Base-by-base conservation (phyloP, 2,888 invertebrate species). In the Tricholauxania praeusta region DNA sequence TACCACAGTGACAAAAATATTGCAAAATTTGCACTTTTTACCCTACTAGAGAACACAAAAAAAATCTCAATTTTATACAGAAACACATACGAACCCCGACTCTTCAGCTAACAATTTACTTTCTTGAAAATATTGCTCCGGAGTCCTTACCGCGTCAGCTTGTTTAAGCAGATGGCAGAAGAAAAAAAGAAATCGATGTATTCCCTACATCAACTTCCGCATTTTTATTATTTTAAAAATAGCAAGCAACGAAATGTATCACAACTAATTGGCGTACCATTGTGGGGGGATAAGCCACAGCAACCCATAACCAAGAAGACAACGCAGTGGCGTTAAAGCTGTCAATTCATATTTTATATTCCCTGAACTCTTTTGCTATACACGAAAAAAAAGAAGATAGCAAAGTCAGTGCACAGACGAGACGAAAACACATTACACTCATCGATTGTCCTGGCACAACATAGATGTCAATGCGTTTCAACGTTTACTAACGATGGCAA, bases 301-400 rank as follows among this genome's bases (percentile, higher is more conserved):
- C 70, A n/a, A 48, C 49, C 59, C 57, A 5, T 49, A 73, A 60
- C 14, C 53, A 49, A 19, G 76, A 66, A 75, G 75, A 72, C 76
- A 28, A 60, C 59, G 19, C 53, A 32, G 53, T 77, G 78, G 80
- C 82, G 79, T 78, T 79, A 80, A 80, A 82, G 78, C 83, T 84
- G 84, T 85, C 85, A 85, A 83, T 85, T 85, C 84, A 83, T 84
- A 84, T 84, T 84, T 84, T 78, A 63, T 53, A 49, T 51, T 51
- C 22, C 17, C 15, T 47, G 48, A 4, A 32, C 19, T 32, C 47
- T 17, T 62, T 10, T n/a, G 47, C 47, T n/a, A 3, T 3, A n/a
- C 12, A 48, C 17, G 8, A 19, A 4, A 19, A n/a, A 14, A 22
- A 19, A 17, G n/a, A 15, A 62, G n/a, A 10, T 12, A 63, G n/a